Percentiles rank a stretch among this genome's conserved stretches.
Evolutionary conservation across 2,888 invertebrate genomes (phyloP).

Genomic region (Drosophila merina): DNA sequence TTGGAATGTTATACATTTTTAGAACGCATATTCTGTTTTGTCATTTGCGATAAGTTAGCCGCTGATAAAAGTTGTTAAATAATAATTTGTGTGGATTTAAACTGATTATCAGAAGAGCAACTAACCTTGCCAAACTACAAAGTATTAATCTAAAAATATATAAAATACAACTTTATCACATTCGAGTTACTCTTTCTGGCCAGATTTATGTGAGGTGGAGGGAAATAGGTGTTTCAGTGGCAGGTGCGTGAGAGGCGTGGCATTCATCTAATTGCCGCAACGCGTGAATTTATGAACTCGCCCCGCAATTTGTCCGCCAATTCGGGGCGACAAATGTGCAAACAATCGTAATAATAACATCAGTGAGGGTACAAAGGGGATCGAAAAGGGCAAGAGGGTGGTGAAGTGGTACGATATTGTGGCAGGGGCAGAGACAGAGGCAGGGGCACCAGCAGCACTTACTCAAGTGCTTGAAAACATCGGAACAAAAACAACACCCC

Average conservation of each 20-base stretch:
- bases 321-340: conserved; percentile 72
- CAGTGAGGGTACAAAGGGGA: conserved; percentile 57
- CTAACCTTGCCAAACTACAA: conserved; percentile 27
- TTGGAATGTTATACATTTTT: not conserved
- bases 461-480: conserved; percentile 56
- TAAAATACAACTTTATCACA: not conserved
- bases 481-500: conserved; percentile 49
- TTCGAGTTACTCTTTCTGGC: not conserved
- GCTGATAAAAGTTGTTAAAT: conserved; percentile 19
- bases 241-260: conserved; percentile 67
- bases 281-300: conserved; percentile 58
- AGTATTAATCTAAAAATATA: not conserved
- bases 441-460: conserved; percentile 29
- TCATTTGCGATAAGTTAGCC: conserved; percentile 9
- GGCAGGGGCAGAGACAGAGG: not conserved
- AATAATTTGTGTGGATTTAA: conserved; percentile 12
- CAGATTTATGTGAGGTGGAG: not conserved
- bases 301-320: conserved; percentile 64
- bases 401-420: not conserved
- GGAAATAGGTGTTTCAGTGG: conserved; percentile 32
- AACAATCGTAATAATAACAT: conserved; percentile 77
- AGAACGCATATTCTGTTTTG: conserved; percentile 2
- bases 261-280: conserved; percentile 61
- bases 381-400: conserved; percentile 36
- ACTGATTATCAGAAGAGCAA: conserved; percentile 22